Base-by-base conservation (phyloP, 2,113 vertebrate genomes). In the Budorcas taxicolor region DNA sequence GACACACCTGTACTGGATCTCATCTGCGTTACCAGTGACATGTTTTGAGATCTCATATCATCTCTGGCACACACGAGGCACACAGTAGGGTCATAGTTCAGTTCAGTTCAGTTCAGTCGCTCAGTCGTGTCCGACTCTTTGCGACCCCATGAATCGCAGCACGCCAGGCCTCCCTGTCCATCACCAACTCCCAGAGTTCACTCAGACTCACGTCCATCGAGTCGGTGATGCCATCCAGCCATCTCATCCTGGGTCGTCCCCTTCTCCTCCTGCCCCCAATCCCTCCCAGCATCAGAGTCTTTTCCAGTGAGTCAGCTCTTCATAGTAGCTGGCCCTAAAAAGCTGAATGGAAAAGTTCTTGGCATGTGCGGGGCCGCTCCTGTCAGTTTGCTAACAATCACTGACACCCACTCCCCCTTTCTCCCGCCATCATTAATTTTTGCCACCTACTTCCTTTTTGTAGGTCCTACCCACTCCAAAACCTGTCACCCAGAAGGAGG, bases 401-500 rank as follows among this genome's bases (percentile, higher is more conserved):
- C 0, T 0, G 40, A 10, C 0, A 1, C 16, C 47, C 31, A 3
- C 50, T 33, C 12, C 6, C 25, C 78, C 60, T 40, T 55, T 27
- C 45, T 93, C 33, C 29, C 3, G 16, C 10, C 40, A 40, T 6
- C 29, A 17, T 40, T 58, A 16, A 16, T 25, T 31, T 50, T 31
- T 10, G 4, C 45, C 5, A 43, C n/a, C 58, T 36, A 1, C 81
- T 67, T 87, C n/a, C 33, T 58, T 85, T 52, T 6, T 25, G 21
- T 43, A 7, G 74, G n/a, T 43, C 52, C 40, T 4, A 52, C 25
- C 29, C 95, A 33, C 43, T 89, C 8, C 7, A 33, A 17, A 16
- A 21, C 2, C 13, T 15, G 16, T 80, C 17, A 36, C n/a, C 36
- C 57, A 81, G 74, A 94, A 21, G 43, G 15, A 80, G 43, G 21